Conservation (phyloP, 2,113 vertebrate species). For the Megalops atlanticus region DNA sequence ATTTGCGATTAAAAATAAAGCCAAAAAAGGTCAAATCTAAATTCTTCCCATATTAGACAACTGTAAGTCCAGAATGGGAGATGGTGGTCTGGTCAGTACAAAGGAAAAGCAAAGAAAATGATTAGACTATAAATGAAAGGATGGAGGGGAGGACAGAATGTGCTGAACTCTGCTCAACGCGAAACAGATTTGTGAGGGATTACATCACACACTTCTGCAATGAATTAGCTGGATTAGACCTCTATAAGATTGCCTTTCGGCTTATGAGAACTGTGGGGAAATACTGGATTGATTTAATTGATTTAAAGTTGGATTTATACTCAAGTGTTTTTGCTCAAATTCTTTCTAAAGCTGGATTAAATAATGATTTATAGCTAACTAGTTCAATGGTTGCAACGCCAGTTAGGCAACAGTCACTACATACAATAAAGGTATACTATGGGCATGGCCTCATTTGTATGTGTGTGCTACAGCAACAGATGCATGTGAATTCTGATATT, state of each 20-base stretch:
- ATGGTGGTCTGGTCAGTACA: background rate
- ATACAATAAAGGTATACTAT: no score
- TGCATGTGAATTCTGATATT: no score
- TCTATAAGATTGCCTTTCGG: slow-evolving; percentile 67
- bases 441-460: no score
- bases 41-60: background rate
- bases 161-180: slow-evolving; percentile 53
- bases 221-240: slow-evolving; percentile 71
- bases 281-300: slow-evolving; percentile 65
- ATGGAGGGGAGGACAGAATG: slow-evolving; percentile 55
- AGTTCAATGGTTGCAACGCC: background rate
- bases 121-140: slow-evolving; percentile 50
- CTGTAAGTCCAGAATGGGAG: background rate
- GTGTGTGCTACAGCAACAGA: no score
- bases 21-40: no score
- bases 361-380: slow-evolving; percentile 39
- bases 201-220: slow-evolving; percentile 69
- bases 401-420: no score
- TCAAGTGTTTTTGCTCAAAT: slow-evolving; percentile 45
- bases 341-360: slow-evolving; percentile 37
- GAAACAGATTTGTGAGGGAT: slow-evolving; percentile 62
- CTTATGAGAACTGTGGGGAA: slow-evolving; percentile 56
- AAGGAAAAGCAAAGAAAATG: slow-evolving; percentile 42
- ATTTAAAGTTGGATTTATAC: slow-evolving; percentile 60
- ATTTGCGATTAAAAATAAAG: no score